Evolutionary conservation across 2,888 invertebrate species (phyloP), one percentile per base, ranked within the genome.

Genomic region (Criorhina ranunculi): DNA sequence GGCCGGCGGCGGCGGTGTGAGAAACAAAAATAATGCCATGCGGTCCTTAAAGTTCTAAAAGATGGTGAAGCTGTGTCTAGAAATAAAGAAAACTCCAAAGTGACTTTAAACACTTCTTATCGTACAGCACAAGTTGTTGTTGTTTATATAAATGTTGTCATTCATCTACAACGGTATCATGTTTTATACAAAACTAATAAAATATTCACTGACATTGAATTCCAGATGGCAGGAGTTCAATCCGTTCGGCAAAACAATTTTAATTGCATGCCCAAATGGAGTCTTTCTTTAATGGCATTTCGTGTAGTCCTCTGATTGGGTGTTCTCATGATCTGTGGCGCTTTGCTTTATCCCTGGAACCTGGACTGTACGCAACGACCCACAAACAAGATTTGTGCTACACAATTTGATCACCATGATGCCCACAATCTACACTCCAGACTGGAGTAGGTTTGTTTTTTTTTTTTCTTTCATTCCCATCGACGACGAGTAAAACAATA

Each of bases 221-320:
- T 77, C 60, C 77, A 62, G 69, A 62, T 53, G 40, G 62, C 62
- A 49, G 57, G 35, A 51, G 53, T 62, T 60, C 40, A 44, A 53
- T 24, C n/a, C 37, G 33, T 19, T 64, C 46, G 60, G 42, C 55
- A 42, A 81, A 81, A 69, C 67, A 81, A 75, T 75, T 81, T 81
- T 81, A 81, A 81, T 81, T 81, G 80, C 75, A 81, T 81, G 80
- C 80, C 67, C 62, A 80, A 80, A 80, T 69, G 75, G 69, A 69
- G 60, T 62, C 4, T 24, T 51, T 33, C 17, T 67, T 37, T 81
- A 81, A 81, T 81, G 80, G 69, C 69, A 69, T 69, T 81, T 76
- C 75, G 62, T 81, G 80, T 81, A 66, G 66, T 73, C 57, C 5
- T 66, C 66, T 19, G 67, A 73, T 55, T 80, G 80, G 75, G 60